Evolutionary conservation across 2,888 invertebrate species (phyloP).

Genomic region (Ophion ellenae): DNA sequence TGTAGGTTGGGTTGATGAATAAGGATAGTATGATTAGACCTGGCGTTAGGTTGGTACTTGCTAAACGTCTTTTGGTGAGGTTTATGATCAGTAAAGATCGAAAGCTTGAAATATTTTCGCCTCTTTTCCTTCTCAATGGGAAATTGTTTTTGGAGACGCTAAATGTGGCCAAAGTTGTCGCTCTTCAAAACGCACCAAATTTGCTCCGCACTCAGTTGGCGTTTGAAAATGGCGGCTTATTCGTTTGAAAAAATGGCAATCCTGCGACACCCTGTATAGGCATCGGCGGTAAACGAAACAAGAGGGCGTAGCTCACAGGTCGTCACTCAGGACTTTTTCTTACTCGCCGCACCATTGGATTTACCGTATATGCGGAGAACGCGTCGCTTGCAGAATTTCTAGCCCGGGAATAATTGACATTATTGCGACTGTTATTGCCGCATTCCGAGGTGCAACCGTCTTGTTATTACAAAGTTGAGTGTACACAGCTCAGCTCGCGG

Average conservation of each 20-base stretch:
- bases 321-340: conserved; percentile 2
- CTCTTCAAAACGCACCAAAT: not conserved
- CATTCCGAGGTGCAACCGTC: conserved; percentile 50
- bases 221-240: not conserved
- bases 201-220: not conserved
- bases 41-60: too few species aligned
- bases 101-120: too few species aligned
- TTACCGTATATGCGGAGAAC: conserved; percentile 23
- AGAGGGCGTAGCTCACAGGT: not conserved
- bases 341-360: conserved; percentile 2
- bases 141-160: not conserved
- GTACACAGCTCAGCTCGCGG: conserved; percentile 12
- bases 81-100: too few species aligned
- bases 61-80: too few species aligned
- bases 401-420: conserved; percentile 53
- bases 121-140: too few species aligned
- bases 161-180: not conserved
- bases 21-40: too few species aligned
- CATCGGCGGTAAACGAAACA: not conserved
- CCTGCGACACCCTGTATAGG: not conserved
- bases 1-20: too few species aligned
- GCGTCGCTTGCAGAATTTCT: conserved; percentile 34
- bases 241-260: not conserved
- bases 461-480: conserved; percentile 11
- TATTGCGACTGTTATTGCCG: conserved; percentile 56